Conservation (phyloP, 2,888 invertebrate genomes). For the Limnephilus marmoratus region DNA sequence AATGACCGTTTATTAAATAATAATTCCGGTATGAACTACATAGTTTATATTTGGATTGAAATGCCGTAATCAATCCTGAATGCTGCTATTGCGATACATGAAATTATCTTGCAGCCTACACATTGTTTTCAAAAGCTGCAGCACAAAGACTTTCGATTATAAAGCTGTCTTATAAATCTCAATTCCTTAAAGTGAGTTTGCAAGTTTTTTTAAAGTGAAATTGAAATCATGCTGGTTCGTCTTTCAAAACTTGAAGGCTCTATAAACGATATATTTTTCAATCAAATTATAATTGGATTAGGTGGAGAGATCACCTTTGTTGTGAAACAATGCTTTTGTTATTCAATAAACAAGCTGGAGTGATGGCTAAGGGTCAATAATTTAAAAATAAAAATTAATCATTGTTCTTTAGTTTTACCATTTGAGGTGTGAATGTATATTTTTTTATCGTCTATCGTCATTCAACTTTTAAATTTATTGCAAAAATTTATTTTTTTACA, state of each 20-base stretch:
- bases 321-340: background rate
- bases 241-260: background rate
- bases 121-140: background rate
- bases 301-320: background rate
- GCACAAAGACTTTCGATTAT: background rate
- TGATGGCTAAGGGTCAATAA: background rate
- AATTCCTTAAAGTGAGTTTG: background rate
- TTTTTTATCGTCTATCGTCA: background rate
- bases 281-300: background rate
- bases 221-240: background rate
- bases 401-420: background rate
- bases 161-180: background rate
- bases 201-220: background rate
- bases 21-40: background rate
- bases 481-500: too few relatives aligned
- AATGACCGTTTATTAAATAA: background rate
- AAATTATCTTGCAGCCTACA: background rate
- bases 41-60: constrained; percentile 10
- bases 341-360: background rate
- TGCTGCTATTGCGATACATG: background rate
- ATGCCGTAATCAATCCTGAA: background rate
- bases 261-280: background rate
- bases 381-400: background rate
- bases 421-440: background rate
- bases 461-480: background rate